Evolutionary conservation across 2,113 vertebrate genomes (phyloP), one percentile per base, ranked within the genome.

Genomic region (Erythrocebus patas): DNA sequence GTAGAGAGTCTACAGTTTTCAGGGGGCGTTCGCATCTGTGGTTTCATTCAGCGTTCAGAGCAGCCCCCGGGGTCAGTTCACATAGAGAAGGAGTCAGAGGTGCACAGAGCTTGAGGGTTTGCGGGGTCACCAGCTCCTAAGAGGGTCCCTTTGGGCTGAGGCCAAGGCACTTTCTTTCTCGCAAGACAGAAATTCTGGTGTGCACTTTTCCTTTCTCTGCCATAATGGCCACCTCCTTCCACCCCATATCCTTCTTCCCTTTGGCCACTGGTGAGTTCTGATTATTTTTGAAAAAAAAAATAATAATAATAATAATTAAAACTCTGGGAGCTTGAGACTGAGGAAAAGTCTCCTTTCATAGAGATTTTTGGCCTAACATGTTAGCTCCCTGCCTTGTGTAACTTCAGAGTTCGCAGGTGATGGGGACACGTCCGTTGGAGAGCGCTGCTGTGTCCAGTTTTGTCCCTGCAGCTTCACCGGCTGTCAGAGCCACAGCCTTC

Each of bases 81-180:
- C 64, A 4, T 8, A n/a, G 32, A 79, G 43, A 52, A 57, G n/a
- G 50, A 32, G 18, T 5, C 64, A 23, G 50, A 61, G 12, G 30
- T 25, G 81, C 27, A 8, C 6, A 7, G 48, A 61, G 64, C 18
- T 43, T 59, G 22, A 40, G 70, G 3, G 40, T 45, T 59, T 61
- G 43, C 55, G 30, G 5, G 5, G 72, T 72, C 52, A n/a, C 6
- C 20, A 25, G 20, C 55, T 70, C 16, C 4, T 23, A 14, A 43
- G 38, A n/a, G 23, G 8, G 20, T 45, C 17, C 0, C 1, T 57
- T 64, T 79, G 52, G 10, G 18, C 4, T 0, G 2, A 48, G 25
- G 32, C 30, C 3, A 55, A 14, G 8, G 3, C 1, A 17, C 59
- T 45, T 38, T 40, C 52, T 12, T 38, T 55, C 8, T 70, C 40